These are phyloP conservation scores for Pseudorectes ferrugineus DNA, from an alignment of 2,113 vertebrate species.

Conservation along the genomic window DNA sequence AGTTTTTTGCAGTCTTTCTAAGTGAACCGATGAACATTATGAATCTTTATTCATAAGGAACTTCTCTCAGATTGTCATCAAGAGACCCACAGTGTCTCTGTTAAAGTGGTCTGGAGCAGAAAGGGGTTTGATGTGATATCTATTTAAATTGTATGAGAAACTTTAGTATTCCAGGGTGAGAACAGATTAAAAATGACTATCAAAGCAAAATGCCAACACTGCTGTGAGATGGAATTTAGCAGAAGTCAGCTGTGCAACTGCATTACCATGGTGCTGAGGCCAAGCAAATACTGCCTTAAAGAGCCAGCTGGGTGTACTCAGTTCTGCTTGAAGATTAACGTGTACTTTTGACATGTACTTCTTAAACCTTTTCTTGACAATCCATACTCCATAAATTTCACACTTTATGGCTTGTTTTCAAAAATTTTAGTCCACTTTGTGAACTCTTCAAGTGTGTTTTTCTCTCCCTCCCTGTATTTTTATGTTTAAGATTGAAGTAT, in stretches of 20 bases:
- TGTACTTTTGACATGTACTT: background rate
- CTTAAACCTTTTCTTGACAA: background rate
- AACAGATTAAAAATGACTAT: background rate
- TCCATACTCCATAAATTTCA: background rate
- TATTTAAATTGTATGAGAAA: background rate
- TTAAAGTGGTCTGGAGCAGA: background rate
- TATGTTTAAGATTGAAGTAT: background rate
- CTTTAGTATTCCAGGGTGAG: background rate
- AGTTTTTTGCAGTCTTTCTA: background rate
- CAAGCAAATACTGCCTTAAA: slow-evolving; percentile 16
- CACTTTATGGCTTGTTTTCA: background rate
- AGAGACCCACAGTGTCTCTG: background rate
- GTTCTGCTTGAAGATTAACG: background rate
- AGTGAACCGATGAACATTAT: background rate
- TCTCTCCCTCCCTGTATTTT: background rate
- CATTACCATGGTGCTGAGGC: background rate
- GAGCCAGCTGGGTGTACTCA: background rate
- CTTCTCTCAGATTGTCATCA: background rate
- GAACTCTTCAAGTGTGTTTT: background rate
- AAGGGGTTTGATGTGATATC: background rate
- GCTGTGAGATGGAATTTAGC: background rate
- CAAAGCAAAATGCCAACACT: background rate
- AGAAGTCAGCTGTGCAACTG: background rate
- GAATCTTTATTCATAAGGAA: background rate
- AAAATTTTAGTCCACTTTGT: background rate